A percentile compares a stretch with the other conserved stretches of the same genome.
phyloP scores from a whole-genome alignment of 2,888 invertebrate genomes.

The Iselma pallidipennis region DNA sequence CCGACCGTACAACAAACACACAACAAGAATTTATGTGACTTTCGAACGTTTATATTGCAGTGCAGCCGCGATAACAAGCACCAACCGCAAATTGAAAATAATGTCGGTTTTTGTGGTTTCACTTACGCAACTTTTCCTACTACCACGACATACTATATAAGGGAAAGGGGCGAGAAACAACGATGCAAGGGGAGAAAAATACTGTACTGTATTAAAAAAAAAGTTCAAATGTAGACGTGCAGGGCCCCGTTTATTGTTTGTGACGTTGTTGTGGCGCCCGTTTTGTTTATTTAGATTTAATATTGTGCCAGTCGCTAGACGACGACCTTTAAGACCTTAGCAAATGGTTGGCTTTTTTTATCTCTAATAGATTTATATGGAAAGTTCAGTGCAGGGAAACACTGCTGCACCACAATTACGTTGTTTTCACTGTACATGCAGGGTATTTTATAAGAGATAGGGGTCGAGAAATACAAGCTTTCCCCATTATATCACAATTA shows the following conservation, averaged over 20 bases:
- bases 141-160: too few species aligned
- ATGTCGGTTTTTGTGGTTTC: constrained; percentile 45
- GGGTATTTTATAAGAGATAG: neutral
- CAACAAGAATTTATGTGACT: constrained; percentile 45
- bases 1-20: neutral
- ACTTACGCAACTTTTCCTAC: constrained; percentile 15
- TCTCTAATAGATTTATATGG: constrained; percentile 40
- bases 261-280: constrained; percentile 39
- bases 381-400: constrained; percentile 25
- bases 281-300: constrained; percentile 49
- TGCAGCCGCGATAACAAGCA: constrained; percentile 39
- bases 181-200: neutral
- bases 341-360: constrained; percentile 2
- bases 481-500: neutral
- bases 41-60: constrained; percentile 42
- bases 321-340: neutral
- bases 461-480: neutral
- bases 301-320: constrained; percentile 23
- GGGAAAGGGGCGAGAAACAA: neutral
- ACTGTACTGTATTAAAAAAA: too few species aligned
- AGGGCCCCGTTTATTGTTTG: constrained; percentile 43
- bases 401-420: constrained; percentile 2
- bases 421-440: neutral
- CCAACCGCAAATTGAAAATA: constrained; percentile 50
- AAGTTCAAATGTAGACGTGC: neutral